Evolutionary conservation across 1,140 invertebrate genomes (phyloP), one percentile per base, ranked within the genome.

Genomic region (Sycophaga agraensis): DNA sequence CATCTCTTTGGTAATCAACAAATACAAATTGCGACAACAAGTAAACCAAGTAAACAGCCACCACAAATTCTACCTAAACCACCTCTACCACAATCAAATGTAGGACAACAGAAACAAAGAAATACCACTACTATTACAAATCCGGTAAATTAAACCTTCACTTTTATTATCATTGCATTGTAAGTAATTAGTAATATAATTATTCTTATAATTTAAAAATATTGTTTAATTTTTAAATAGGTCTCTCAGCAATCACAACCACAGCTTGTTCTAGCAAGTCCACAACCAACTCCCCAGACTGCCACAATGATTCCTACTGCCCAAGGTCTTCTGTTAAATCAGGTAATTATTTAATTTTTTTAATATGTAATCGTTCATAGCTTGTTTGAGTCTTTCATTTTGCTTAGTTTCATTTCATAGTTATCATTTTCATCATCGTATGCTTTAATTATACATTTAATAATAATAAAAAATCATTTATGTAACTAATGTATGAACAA

Each of bases 21-120:
- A 70, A 81, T 81, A 58, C 79, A 81, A 72, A 81, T 81, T 28
- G 75, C 77, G n/a, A 64, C 76, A 9, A 63, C 76, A 8, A 63
- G 73, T 7, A 81, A 81, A 57, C 71, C 73, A 3, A 70, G 76
- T 16, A 81, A 81, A 55, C 79, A 81, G 54, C 79, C 79, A 21
- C 79, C 78, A 2, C 79, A 81, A 69, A 81, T 81, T 65, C 62
- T 81, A 54, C 79, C 79, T 7, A 81, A 81, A 67, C 79, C 79
- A 40, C 77, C 79, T 22, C 70, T 72, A 40, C 77, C 79, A 61
- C 79, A 81, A 59, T 53, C 68, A 35, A 70, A 63, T 59, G 66
- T 76, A 5, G 70, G 74, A 45, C 78, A 77, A 58, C 77, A 78
- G 35, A 74, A 79, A 46, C 79, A 79, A 68, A 68, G 78, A 28